Conservation (phyloP, 2,888 invertebrate species). For the Apodemia duryi region DNA sequence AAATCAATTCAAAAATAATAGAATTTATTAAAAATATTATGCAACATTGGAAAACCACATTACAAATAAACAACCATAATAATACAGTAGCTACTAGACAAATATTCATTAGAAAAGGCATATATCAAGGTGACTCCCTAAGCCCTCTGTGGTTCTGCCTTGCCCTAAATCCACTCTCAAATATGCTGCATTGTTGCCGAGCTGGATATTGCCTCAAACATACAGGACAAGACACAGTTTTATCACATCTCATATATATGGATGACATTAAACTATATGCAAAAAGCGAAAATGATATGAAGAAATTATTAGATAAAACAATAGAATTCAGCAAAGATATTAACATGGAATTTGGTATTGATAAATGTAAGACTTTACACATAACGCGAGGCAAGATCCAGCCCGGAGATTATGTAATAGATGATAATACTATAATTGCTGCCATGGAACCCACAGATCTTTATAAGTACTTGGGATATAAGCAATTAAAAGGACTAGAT, state of each 20-base stretch:
- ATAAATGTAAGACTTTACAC: slow-evolving; percentile 24
- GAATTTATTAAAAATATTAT: slow-evolving; percentile 11
- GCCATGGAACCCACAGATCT: slow-evolving; percentile 16
- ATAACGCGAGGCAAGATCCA: slow-evolving; percentile 14
- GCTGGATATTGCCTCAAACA: slow-evolving; percentile 22
- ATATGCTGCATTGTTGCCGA: slow-evolving; percentile 11
- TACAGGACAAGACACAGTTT: slow-evolving; percentile 1
- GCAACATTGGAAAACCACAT: neutral
- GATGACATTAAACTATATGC: slow-evolving; percentile 23
- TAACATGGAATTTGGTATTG: slow-evolving; percentile 25
- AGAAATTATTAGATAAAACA: slow-evolving; percentile 12
- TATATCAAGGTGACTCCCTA: slow-evolving; percentile 21
- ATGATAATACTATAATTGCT: neutral
- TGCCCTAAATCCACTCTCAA: slow-evolving; percentile 24
- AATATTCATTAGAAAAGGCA: slow-evolving; percentile 16
- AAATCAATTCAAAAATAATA: slow-evolving; percentile 16
- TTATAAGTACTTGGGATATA: slow-evolving; percentile 23
- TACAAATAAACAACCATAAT: neutral
- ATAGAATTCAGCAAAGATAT: slow-evolving; percentile 18
- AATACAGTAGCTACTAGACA: neutral
- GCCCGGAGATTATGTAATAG: neutral
- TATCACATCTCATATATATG: slow-evolving; percentile 15
- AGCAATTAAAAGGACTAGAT: slow-evolving; percentile 14
- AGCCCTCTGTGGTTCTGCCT: slow-evolving; percentile 27
- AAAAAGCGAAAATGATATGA: slow-evolving; percentile 16